Evolutionary conservation across 2,797 vertebrate species (phyloP).

Genomic region (Notoglanidium macrostoma): DNA sequence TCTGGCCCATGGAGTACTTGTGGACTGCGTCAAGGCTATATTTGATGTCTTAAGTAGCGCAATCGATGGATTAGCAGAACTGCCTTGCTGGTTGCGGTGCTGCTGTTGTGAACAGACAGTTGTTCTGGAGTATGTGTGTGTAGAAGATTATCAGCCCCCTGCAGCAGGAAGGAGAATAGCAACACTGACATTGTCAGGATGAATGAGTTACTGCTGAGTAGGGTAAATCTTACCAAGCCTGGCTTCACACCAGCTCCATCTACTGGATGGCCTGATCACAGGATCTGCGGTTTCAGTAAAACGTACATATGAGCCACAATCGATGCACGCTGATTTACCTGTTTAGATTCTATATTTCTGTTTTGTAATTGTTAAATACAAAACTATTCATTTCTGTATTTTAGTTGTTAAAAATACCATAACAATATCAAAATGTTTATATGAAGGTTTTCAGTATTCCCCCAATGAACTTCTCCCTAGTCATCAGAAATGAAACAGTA

Average conservation of each 20-base stretch:
- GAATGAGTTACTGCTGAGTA: constrained; percentile 54
- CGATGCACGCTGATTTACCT: background rate
- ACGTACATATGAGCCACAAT: background rate
- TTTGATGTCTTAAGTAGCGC: constrained; percentile 40
- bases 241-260: constrained; percentile 55
- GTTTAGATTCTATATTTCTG: background rate
- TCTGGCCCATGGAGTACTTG: constrained; percentile 18
- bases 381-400: background rate
- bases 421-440: background rate
- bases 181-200: constrained; percentile 50
- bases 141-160: constrained; percentile 31
- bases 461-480: background rate
- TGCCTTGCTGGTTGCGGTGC: background rate
- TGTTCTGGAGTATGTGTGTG: constrained; percentile 13
- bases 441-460: background rate
- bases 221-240: constrained; percentile 34
- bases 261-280: constrained; percentile 44
- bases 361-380: too few relatives aligned
- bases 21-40: constrained; percentile 13
- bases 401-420: background rate
- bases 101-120: constrained; percentile 23
- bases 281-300: constrained; percentile 13
- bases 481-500: background rate
- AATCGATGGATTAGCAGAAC: constrained; percentile 26
- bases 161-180: constrained; percentile 41